phyloP scores from a whole-genome alignment of 2,113 vertebrate species.

The Nicator chloris region DNA sequence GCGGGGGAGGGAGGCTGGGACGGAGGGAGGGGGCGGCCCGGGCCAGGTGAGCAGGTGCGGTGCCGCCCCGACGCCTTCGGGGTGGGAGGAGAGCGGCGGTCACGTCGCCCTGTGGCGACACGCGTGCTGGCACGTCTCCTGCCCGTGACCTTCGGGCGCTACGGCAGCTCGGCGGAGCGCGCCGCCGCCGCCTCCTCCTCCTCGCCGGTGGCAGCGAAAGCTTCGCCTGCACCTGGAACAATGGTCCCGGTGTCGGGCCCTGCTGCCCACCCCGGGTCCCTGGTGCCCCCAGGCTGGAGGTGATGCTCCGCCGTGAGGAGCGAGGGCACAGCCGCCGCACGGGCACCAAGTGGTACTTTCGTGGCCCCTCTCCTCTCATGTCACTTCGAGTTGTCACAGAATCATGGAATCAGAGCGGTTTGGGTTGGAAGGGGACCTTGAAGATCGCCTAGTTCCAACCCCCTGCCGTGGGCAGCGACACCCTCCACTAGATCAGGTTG shows the following conservation, averaged over 20 bases:
- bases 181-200: not conserved
- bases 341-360: accelerated
- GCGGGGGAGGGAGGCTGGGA: not conserved
- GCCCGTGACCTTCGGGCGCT: not conserved
- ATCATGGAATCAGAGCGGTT: not conserved
- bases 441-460: not conserved
- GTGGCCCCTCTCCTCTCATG: accelerated
- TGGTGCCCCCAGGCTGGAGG: not conserved
- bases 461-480: not conserved
- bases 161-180: not conserved
- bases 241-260: not conserved
- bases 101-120: not conserved
- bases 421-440: not conserved
- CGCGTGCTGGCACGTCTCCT: not conserved
- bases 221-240: not conserved
- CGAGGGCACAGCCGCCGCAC: accelerated
- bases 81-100: not conserved
- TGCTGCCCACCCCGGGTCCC: too few species aligned
- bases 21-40: not conserved
- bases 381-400: not conserved
- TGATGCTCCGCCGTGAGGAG: not conserved
- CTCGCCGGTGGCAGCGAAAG: not conserved
- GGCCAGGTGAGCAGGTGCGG: conserved; percentile 17
- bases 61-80: not conserved
- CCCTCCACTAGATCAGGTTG: not conserved